These are phyloP conservation scores for Pandemis cinnamomeana DNA, from an alignment of 2,888 invertebrate species.

Conservation along the genomic window DNA sequence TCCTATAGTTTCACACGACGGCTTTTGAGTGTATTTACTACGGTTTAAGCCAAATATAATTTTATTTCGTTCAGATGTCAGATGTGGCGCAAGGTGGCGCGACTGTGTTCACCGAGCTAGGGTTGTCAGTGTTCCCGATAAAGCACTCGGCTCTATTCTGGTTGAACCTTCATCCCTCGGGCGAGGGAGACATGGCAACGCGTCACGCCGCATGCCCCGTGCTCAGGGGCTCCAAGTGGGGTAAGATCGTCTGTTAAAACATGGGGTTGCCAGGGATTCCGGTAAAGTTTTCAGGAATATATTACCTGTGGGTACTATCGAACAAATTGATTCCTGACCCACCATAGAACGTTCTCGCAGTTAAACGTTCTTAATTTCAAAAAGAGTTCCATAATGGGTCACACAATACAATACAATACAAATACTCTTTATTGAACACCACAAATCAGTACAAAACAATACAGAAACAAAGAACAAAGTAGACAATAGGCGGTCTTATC, in stretches of 20 bases:
- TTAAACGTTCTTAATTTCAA: too few species aligned
- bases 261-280: background rate
- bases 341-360: too few species aligned
- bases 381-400: too few species aligned
- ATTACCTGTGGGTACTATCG: too few species aligned
- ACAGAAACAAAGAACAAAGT: too few species aligned
- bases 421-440: too few species aligned
- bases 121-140: conserved; percentile 93
- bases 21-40: background rate
- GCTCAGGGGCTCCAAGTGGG: conserved; percentile 98
- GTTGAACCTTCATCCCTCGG: conserved; percentile 96
- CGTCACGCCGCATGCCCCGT: conserved; percentile 99
- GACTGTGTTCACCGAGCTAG: conserved; percentile 97
- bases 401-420: too few species aligned
- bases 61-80: conserved; percentile 89
- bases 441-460: too few species aligned
- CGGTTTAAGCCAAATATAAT: background rate
- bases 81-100: conserved; percentile 99
- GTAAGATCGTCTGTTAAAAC: background rate
- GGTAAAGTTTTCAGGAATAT: background rate
- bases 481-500: too few species aligned
- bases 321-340: too few species aligned
- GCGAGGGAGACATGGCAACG: conserved; percentile 96
- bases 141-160: conserved; percentile 98
- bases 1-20: too few species aligned